Conservation (phyloP, 2,888 invertebrate species). For the Cheilosia vulpina region DNA sequence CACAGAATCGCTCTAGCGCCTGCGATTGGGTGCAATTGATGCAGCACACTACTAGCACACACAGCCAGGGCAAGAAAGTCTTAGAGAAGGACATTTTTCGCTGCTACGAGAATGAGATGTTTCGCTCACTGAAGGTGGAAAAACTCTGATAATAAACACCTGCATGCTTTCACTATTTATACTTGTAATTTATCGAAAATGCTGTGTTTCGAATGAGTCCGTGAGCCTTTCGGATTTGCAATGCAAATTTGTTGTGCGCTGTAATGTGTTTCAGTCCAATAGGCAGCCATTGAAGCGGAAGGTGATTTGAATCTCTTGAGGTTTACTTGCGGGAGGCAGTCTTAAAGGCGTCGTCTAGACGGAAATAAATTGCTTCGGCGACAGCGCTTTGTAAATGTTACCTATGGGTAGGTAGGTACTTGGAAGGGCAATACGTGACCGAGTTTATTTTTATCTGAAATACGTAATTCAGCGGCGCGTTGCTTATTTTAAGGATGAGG, state of each 20-base stretch:
- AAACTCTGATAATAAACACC: background rate
- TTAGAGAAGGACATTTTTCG: background rate
- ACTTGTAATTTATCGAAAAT: background rate
- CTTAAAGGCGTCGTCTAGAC: constrained; percentile 3
- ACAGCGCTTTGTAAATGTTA: no score
- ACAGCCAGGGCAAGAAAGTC: background rate
- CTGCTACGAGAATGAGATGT: background rate
- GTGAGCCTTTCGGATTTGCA: background rate
- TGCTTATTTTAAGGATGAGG: no score
- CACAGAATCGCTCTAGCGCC: constrained; percentile 74
- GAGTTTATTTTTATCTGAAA: no score
- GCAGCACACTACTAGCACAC: background rate
- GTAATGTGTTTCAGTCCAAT: background rate
- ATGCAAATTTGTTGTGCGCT: background rate
- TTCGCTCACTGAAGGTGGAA: background rate
- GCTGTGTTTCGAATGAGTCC: background rate
- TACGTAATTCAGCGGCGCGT: no score
- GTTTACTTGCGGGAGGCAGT: background rate
- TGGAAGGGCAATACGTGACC: no score
- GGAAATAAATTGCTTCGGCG: background rate
- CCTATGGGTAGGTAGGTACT: no score
- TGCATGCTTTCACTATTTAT: background rate
- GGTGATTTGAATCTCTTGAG: background rate
- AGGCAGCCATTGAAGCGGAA: background rate
- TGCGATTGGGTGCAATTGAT: background rate